Percentiles rank a stretch among this genome's conserved stretches.
Evolutionary conservation across 2,113 vertebrate species (phyloP).

Genomic region (Oenanthe melanoleuca): DNA sequence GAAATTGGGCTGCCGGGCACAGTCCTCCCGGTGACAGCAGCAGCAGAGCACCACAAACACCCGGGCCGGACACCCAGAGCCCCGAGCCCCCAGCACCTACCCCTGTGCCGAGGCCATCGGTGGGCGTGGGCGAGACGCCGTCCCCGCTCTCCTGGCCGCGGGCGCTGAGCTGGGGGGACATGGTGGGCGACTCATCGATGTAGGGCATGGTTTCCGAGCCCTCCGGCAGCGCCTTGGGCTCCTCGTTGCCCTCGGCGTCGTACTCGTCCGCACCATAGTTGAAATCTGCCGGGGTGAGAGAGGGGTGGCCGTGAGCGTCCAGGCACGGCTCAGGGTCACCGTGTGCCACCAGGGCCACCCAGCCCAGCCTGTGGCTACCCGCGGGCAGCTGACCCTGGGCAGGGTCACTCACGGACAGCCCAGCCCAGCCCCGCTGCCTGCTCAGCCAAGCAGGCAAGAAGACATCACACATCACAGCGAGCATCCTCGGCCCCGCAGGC

Average conservation of each 20-base stretch:
- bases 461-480: not conserved
- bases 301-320: slow-evolving; percentile 69
- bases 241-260: slow-evolving; percentile 91
- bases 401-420: fast-evolving
- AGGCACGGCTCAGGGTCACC: not conserved
- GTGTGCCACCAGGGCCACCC: not conserved
- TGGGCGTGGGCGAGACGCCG: slow-evolving; percentile 82
- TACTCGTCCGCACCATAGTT: slow-evolving; percentile 96
- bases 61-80: not conserved
- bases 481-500: not conserved
- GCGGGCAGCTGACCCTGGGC: fast-evolving
- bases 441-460: not conserved
- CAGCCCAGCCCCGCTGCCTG: not conserved
- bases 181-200: slow-evolving; percentile 97
- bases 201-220: slow-evolving; percentile 96
- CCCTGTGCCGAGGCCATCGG: slow-evolving; percentile 83
- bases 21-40: not conserved
- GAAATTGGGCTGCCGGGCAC: not conserved
- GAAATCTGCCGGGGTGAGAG: slow-evolving; percentile 85
- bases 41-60: not conserved
- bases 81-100: slow-evolving; percentile 70
- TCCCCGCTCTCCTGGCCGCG: slow-evolving; percentile 84
- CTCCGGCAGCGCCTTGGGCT: slow-evolving; percentile 89
- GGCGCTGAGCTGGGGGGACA: slow-evolving; percentile 94
- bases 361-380: not conserved